Evolutionary conservation across 2,888 invertebrate genomes (phyloP), one percentile per base, ranked within the genome.

Genomic region (Tillus elongatus): DNA sequence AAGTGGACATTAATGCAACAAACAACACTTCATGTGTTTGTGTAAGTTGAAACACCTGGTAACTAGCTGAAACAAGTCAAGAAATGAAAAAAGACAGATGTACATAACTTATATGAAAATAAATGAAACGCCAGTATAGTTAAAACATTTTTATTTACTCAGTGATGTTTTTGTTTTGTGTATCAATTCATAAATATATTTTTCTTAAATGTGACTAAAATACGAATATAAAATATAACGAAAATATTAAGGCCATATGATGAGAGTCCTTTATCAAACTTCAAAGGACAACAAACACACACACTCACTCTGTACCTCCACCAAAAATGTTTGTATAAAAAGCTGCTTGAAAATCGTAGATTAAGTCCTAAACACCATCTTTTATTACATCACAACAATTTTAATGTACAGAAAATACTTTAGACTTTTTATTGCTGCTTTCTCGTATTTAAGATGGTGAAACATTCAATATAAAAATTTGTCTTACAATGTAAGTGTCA

Each of bases 141-240:
- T 8, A 19, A 19, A 19, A 19, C n/a, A 8, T n/a, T 19, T 19
- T n/a, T 19, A 19, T 19, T 19, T n/a, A 19, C 24, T 19, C 24
- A 19, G 24, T 19, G 24, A 19, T 19, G 24, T 19, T n/a, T 19
- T 6, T 19, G 6, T 19, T 6, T 19, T n/a, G n/a, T 19, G 24
- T 19, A n/a, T 8, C n/a, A n/a, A 8, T 19, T 8, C 24, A 19
- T n/a, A 19, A 19, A 8, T 19, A 19, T 19, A 19, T 8, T 19
- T n/a, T n/a, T n/a, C n/a, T n/a, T n/a, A 59, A 58, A 56, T 54
- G 56, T 55, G 56, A 57, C 61, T 60, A 61, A 57, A 61, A 59
- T 56, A 57, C 51, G 44, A 57, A 61, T 59, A 60, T 57, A 61
- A 60, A 61, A 60, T 59, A 56, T 51, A 51, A 55, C 50, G 49